A percentile compares a stretch with the other conserved stretches of the same genome.
Evolutionary conservation across 2,797 vertebrate genomes (phyloP).

Genomic region (Steatocranus sp.): DNA sequence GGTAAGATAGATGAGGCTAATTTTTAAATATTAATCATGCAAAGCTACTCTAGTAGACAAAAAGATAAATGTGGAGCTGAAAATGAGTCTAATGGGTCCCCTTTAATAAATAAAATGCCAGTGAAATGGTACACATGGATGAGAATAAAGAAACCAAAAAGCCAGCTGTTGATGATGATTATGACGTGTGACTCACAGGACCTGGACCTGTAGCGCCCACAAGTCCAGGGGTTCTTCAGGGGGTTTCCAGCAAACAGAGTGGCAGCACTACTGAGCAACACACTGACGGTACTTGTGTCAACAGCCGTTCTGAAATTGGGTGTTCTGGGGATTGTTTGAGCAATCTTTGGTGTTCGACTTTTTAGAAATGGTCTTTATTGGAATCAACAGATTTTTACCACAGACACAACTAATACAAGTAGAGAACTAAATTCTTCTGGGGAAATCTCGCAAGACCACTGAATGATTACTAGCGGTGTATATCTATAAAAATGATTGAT

Average conservation of each 20-base stretch:
- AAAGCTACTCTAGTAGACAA: neutral
- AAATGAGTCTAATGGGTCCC: neutral
- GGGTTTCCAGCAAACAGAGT: slow-evolving; percentile 64
- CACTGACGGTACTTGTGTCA: slow-evolving; percentile 34
- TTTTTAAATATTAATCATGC: neutral
- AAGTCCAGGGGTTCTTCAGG: slow-evolving; percentile 75
- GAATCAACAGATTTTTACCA: neutral
- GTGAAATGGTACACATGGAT: neutral
- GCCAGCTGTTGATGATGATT: neutral
- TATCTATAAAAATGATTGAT: neutral
- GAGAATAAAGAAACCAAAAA: neutral
- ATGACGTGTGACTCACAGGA: slow-evolving; percentile 58
- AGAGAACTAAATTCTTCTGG: neutral
- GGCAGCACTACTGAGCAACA: slow-evolving; percentile 69
- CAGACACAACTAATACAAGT: neutral
- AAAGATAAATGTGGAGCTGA: neutral
- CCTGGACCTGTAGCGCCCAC: slow-evolving; percentile 78
- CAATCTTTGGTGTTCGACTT: neutral
- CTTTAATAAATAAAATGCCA: neutral
- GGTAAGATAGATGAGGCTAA: neutral
- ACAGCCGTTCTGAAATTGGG: neutral
- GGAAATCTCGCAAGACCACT: neutral
- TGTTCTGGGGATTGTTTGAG: neutral
- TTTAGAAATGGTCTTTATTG: neutral
- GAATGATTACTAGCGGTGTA: neutral